Percentiles rank a stretch among this genome's conserved stretches.
Conservation (phyloP, 2,888 invertebrate species). For the Napeogenes sylphis region DNA sequence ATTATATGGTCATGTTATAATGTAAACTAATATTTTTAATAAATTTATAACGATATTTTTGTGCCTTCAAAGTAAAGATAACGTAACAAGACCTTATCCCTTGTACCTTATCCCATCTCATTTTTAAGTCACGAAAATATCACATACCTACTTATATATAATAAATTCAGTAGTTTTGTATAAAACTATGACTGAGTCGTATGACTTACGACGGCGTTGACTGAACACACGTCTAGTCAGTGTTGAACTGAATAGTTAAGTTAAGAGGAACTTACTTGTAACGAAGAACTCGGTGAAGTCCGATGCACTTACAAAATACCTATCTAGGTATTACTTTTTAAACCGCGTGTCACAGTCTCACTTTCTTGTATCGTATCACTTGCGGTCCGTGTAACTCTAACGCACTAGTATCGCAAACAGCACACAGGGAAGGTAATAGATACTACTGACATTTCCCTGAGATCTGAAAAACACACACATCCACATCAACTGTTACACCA, state of each 20-base stretch:
- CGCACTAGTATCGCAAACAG: slow-evolving; percentile 63
- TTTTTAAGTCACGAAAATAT: no score
- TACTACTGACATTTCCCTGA: slow-evolving; percentile 64
- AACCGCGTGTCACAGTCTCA: slow-evolving; percentile 71
- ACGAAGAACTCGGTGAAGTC: slow-evolving; percentile 28
- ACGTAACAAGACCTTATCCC: no score
- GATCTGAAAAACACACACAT: slow-evolving; percentile 65
- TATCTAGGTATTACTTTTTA: slow-evolving; percentile 54
- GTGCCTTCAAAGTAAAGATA: no score
- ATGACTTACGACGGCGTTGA: no score
- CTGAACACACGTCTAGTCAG: neutral
- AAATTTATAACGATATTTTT: no score
- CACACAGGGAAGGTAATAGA: slow-evolving; percentile 70
- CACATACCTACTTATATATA: no score
- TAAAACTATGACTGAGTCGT: no score
- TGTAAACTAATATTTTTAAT: no score
- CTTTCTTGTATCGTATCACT: slow-evolving; percentile 72
- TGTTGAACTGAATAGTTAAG: neutral
- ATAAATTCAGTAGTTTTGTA: no score
- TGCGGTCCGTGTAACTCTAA: slow-evolving; percentile 73
- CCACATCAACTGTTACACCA: slow-evolving; percentile 41
- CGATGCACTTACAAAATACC: slow-evolving; percentile 38
- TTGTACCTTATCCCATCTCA: no score
- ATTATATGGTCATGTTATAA: no score
- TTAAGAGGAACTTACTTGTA: slow-evolving; percentile 25